Percentiles rank a stretch among this genome's conserved stretches.
phyloP scores from a whole-genome alignment of 2,113 vertebrate species.

The Dasypus novemcinctus region DNA sequence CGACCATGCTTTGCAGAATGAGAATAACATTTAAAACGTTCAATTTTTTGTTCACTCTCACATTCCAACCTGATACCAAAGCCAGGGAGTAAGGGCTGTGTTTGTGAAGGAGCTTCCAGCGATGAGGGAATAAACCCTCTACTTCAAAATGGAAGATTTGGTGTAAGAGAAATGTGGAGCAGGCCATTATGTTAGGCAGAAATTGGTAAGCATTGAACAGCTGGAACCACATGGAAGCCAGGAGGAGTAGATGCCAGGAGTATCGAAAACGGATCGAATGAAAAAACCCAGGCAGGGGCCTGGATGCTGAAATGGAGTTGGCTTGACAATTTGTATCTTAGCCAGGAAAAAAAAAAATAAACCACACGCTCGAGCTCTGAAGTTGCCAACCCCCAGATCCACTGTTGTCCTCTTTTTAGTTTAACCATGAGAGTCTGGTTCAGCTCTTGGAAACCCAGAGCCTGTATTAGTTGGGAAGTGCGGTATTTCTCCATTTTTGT shows the following conservation, averaged over 20 bases:
- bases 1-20: not conserved
- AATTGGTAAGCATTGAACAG: not conserved
- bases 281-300: not conserved
- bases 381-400: constrained; percentile 49
- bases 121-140: not conserved
- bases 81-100: not conserved
- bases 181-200: not conserved
- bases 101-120: not conserved
- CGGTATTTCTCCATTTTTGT: constrained; percentile 37
- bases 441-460: constrained; percentile 53
- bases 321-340: constrained; percentile 52
- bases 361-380: constrained; percentile 61
- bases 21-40: not conserved
- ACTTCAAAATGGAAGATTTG: not conserved
- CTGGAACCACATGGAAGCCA: constrained; percentile 1
- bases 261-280: not conserved
- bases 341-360: constrained; percentile 56
- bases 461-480: not conserved
- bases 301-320: not conserved
- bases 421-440: constrained; percentile 63
- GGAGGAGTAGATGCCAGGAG: not conserved
- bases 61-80: not conserved
- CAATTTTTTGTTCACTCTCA: not conserved
- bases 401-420: constrained; percentile 54
- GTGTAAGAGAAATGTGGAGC: not conserved